Evolutionary conservation across 1,140 invertebrate species (phyloP).

Genomic region (Rhopalosiphum padi): DNA sequence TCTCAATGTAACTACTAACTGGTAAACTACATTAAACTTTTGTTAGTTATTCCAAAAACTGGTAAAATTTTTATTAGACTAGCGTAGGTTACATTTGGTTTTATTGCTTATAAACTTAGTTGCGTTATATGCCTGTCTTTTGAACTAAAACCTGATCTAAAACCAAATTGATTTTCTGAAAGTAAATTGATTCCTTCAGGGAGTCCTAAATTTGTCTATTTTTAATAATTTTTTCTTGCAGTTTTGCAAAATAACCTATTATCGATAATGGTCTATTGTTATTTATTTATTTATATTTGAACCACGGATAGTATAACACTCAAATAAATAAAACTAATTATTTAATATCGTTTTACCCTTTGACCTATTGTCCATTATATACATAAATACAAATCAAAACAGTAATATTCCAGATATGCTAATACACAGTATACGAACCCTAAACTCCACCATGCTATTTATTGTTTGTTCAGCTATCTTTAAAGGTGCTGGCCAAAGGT

Average conservation of each 20-base stretch:
- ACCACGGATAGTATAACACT: background rate
- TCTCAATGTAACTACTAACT: background rate
- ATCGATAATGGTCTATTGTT: background rate
- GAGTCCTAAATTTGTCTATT: background rate
- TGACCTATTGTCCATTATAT: background rate
- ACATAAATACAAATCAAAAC: background rate
- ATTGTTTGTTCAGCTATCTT: conserved; percentile 68
- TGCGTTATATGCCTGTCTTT: background rate
- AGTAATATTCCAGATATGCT: background rate
- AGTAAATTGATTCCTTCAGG: background rate
- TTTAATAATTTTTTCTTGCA: background rate
- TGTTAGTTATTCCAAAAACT: background rate
- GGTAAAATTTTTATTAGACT: background rate
- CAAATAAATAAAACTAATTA: background rate
- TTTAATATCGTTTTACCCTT: background rate
- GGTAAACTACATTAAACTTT: background rate
- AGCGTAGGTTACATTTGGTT: background rate
- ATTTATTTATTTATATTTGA: background rate
- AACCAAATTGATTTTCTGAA: background rate
- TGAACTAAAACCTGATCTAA: background rate
- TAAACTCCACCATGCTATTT: conserved; percentile 78
- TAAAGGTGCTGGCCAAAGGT: conserved; percentile 78
- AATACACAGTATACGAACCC: conserved; percentile 63
- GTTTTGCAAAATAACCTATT: background rate
- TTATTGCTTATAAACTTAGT: conserved; percentile 14